Conservation (phyloP, 2,888 invertebrate species). For the Campaea margaritaria region DNA sequence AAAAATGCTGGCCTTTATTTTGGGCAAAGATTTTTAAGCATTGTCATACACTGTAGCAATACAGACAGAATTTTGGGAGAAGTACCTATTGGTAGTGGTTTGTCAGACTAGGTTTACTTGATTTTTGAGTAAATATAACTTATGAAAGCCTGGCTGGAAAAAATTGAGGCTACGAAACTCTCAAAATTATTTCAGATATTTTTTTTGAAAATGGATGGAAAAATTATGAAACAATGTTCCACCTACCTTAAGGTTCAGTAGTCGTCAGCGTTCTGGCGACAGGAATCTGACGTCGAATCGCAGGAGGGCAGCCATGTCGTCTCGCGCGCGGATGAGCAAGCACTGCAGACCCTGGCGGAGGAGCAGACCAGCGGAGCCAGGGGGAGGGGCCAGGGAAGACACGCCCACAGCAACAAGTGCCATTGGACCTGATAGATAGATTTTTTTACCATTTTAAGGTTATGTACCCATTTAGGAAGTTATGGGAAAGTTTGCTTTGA, state of each 20-base stretch:
- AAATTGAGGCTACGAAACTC: too few relatives aligned
- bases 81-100: too few relatives aligned
- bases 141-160: too few relatives aligned
- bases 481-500: neutral
- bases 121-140: too few relatives aligned
- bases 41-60: too few relatives aligned
- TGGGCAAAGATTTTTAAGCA: too few relatives aligned
- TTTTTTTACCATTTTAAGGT: slow-evolving; percentile 24
- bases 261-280: slow-evolving; percentile 84
- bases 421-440: slow-evolving; percentile 32
- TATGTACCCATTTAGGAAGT: slow-evolving; percentile 14
- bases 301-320: slow-evolving; percentile 73
- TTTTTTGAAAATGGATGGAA: too few relatives aligned
- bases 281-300: slow-evolving; percentile 80
- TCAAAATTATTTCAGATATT: too few relatives aligned
- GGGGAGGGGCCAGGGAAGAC: slow-evolving; percentile 52
- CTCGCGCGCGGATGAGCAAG: slow-evolving; percentile 34
- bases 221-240: too few relatives aligned
- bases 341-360: slow-evolving; percentile 34
- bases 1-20: too few relatives aligned
- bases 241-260: slow-evolving; percentile 81
- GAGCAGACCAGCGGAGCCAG: slow-evolving; percentile 31
- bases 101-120: too few relatives aligned
- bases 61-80: too few relatives aligned
- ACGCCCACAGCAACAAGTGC: slow-evolving; percentile 78